Base-by-base conservation (phyloP, 92 coral and sea anemone species). In the Epizoanthus illoricatus region DNA sequence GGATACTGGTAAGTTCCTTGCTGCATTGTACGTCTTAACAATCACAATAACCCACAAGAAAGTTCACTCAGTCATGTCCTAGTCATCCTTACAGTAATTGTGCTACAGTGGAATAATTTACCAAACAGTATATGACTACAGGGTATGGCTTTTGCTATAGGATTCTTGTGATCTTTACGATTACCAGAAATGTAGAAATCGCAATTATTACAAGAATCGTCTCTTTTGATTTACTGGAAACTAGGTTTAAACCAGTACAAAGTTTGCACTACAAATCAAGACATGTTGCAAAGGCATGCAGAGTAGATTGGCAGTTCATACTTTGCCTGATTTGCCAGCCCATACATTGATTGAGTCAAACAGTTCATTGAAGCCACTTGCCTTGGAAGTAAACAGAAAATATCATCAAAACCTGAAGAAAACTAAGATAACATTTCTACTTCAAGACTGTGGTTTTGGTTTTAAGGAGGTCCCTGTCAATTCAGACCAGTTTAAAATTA, bases 261-360 rank as follows among this genome's bases (percentile, higher is more conserved):
- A 40, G 66, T 17, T 68, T 39, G 73, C 73, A 68, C 73, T 68
- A 68, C 73, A 68, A 68, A 33, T 24, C 72, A 62, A 12, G 40
- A 63, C 33, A 63, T 20, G 13, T 78, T 78, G 72, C 41, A 12
- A 62, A 43, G 59, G 71, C 82, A 78, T 78, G 82, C 82, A 78
- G 71, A 78, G 71, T 40, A 78, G 67, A 78, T 64, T 66, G 82
- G 82, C 82, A 78, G 85, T 41, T 55, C 83, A 69, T 85, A 88
- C 91, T 87, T 88, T 88, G 78, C 89, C 89, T 62, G 91, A n/a
- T 70, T 88, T 88, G 73, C 89, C 88, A 60, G 91, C 91, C 91
- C 91, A 88, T 19, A 88, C 89, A 56, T 88, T 88, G 63, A 88
- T 88, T 73, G 91, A 88, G 84, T 88, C 91, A 88, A 88, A 88